phyloP scores from a whole-genome alignment of 2,888 invertebrate genomes.

The Eupithecia subumbrata region DNA sequence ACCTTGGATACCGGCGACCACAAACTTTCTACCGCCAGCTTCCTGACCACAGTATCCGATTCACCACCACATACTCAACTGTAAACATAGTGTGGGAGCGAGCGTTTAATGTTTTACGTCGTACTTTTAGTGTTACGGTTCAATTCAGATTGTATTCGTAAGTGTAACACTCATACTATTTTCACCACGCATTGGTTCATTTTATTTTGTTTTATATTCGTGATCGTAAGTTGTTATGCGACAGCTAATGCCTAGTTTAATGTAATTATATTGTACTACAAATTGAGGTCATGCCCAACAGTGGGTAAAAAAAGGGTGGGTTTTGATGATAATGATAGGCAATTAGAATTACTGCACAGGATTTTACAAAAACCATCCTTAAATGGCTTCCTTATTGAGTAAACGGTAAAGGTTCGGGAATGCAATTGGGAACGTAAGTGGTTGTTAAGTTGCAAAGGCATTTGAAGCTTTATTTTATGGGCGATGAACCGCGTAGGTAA shows the following conservation, averaged over 20 bases:
- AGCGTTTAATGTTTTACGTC: neutral
- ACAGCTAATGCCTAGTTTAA: no score
- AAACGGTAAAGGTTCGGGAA: neutral
- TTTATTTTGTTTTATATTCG: no score
- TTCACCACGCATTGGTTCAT: no score
- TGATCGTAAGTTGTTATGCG: no score
- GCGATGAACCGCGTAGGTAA: neutral
- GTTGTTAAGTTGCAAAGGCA: neutral
- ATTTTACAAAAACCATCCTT: neutral
- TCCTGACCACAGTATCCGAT: conserved; percentile 1
- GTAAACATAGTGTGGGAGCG: neutral
- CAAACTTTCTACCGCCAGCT: neutral
- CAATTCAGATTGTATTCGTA: neutral
- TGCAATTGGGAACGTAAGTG: neutral
- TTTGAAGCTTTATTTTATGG: neutral
- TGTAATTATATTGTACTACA: no score
- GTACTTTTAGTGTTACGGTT: neutral
- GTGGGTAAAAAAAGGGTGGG: neutral
- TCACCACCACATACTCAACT: neutral
- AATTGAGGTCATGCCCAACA: no score
- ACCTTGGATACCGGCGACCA: neutral
- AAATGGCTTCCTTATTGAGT: neutral
- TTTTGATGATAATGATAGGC: neutral
- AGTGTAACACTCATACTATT: neutral
- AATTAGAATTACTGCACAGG: neutral